These are phyloP conservation scores for Lasiommata megera DNA, from an alignment of 2,888 invertebrate species.

Conservation along the genomic window DNA sequence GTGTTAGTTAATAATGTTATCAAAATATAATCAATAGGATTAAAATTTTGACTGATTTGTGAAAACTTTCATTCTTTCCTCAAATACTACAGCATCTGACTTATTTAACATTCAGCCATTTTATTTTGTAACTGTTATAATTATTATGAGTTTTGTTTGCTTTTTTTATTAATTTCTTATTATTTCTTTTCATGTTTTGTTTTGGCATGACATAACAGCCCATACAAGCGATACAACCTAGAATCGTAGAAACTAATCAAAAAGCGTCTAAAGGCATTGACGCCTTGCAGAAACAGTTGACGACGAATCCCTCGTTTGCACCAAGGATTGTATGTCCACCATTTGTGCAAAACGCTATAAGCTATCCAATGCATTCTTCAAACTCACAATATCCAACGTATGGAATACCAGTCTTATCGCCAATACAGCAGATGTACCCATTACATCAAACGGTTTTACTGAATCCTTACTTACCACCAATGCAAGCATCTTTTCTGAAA, in stretches of 20 bases:
- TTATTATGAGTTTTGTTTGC: constrained; percentile 32
- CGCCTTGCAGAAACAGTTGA: constrained; percentile 69
- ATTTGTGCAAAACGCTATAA: constrained; percentile 62
- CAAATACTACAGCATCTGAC: background rate
- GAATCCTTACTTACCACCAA: constrained; percentile 67
- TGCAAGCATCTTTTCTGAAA: constrained; percentile 67
- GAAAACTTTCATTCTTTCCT: background rate
- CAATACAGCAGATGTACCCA: constrained; percentile 73
- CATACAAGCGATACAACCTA: constrained; percentile 77
- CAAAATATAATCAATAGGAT: background rate
- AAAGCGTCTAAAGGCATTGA: constrained; percentile 64
- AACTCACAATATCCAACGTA: constrained; percentile 53
- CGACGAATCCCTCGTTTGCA: constrained; percentile 74
- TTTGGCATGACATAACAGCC: constrained; percentile 75
- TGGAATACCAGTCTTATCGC: constrained; percentile 66
- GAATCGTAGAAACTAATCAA: constrained; percentile 71
- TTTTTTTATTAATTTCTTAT: constrained; percentile 58
- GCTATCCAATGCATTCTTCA: constrained; percentile 50
- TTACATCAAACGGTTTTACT: constrained; percentile 68
- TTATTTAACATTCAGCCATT: background rate
- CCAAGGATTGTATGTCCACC: constrained; percentile 74
- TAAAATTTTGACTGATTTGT: too few species aligned
- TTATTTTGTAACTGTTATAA: background rate
- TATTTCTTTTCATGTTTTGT: constrained; percentile 69
- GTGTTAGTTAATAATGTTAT: too few species aligned